phyloP scores from a whole-genome alignment of 2,888 invertebrate species.

The Calliphora vomitoria region DNA sequence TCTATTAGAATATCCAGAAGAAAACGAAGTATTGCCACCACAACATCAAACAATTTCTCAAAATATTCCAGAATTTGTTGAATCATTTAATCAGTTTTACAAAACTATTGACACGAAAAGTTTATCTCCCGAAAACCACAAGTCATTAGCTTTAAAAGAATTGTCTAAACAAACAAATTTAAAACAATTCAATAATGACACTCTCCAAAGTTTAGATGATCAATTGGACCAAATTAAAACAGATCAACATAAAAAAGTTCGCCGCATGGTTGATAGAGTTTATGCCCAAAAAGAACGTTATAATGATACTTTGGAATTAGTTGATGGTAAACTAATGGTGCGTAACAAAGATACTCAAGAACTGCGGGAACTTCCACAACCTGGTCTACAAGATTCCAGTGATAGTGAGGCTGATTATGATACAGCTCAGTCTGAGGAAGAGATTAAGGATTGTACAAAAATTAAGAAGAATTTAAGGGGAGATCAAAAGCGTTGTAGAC shows the following conservation, averaged over 20 bases:
- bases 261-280: slow-evolving; percentile 78
- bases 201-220: slow-evolving; percentile 75
- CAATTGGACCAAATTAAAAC: slow-evolving; percentile 76
- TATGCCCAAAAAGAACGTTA: slow-evolving; percentile 80
- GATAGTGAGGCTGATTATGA: slow-evolving; percentile 75
- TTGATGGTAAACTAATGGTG: slow-evolving; percentile 80
- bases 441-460: slow-evolving; percentile 24
- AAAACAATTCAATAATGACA: slow-evolving; percentile 75
- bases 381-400: slow-evolving; percentile 32
- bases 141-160: slow-evolving; percentile 75
- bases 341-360: slow-evolving; percentile 79
- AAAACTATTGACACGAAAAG: slow-evolving; percentile 33
- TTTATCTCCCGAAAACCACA: slow-evolving; percentile 70
- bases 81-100: slow-evolving; percentile 73
- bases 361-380: slow-evolving; percentile 77
- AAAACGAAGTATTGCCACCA: slow-evolving; percentile 73
- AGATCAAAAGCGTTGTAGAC: neutral
- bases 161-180: slow-evolving; percentile 74
- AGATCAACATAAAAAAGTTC: slow-evolving; percentile 73
- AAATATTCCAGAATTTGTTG: slow-evolving; percentile 73
- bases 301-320: slow-evolving; percentile 80
- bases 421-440: slow-evolving; percentile 73
- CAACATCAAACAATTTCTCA: slow-evolving; percentile 16
- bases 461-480: neutral
- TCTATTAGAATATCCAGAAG: slow-evolving; percentile 76